phyloP scores from a whole-genome alignment of 2,113 vertebrate species.

The Equus quagga region DNA sequence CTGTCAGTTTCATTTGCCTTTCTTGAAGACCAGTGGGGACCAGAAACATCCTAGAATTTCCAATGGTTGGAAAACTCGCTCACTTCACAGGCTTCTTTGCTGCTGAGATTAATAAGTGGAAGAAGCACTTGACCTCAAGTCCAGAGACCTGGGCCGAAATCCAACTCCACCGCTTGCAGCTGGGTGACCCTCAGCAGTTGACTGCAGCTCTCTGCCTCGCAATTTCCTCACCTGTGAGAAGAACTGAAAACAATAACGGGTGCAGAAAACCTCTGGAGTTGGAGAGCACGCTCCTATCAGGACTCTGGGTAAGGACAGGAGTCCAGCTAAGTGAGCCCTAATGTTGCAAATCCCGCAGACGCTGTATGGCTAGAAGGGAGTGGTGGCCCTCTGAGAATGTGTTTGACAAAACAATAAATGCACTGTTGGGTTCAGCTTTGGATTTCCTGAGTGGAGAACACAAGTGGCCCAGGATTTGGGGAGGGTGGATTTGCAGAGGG shows the following conservation, averaged over 20 bases:
- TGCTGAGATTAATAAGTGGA: not conserved
- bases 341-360: fast-evolving
- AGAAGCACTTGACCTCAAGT: not conserved
- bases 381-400: not conserved
- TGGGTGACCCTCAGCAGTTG: not conserved
- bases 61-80: not conserved
- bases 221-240: not conserved
- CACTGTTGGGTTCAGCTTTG: not conserved
- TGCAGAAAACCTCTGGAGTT: not conserved
- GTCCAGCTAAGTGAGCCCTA: not conserved
- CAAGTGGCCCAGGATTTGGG: not conserved
- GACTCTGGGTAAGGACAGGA: too few relatives aligned
- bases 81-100: not conserved
- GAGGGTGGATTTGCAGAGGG: not conserved
- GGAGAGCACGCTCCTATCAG: not conserved
- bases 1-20: not conserved
- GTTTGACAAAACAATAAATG: not conserved
- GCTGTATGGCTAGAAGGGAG: not conserved
- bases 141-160: not conserved
- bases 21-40: not conserved
- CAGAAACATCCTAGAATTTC: not conserved
- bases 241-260: not conserved
- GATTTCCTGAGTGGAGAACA: not conserved
- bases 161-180: not conserved
- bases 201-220: not conserved